Base-by-base conservation (phyloP, 37 sponge, comb jelly and placozoan species). In the Corticium candelabrum region DNA sequence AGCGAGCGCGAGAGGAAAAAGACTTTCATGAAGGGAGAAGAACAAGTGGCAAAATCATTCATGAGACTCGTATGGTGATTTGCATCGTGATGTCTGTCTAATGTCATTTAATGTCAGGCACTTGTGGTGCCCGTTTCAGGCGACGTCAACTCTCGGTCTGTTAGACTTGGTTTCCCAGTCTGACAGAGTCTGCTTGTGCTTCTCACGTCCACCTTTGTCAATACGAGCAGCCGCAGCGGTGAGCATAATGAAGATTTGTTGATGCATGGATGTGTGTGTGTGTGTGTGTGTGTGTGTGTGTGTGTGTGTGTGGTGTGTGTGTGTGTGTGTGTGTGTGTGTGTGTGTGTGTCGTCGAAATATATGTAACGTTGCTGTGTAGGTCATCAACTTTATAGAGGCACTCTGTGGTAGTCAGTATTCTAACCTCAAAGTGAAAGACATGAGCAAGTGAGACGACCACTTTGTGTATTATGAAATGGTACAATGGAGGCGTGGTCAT, bases 381-480 rank as follows among this genome's bases (percentile, higher is more conserved):
- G 83, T 91, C 73, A 38, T 82, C 40, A 89, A 87, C 76, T 90
- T 93, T 41, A 77, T 93, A 3, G 88, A 90, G 15, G 41, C 79
- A 7, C 88, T 93, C 15, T 93, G 94, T 82, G 94, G 94, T 2
- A 67, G 88, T 0, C 83, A 76, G 37, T 83, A 85, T 37, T 69
- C 86, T 2, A 81, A 90, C 37, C 77, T 93, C 32, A 87, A 87
- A 27, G 88, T 93, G 21, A 80, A 82, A 31, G 81, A 90, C 76
- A 85, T 73, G 70, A 88, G 87, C 37, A 87, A 74, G 41, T 90
- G n/a, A 70, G 73, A 29, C 32, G 56, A 43, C 11, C 56, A 11
- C 56, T 21, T 21, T 43, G 56, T 43, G 11, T 11, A 5, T n/a
- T n/a, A n/a, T n/a, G n/a, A n/a, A n/a, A n/a, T n/a, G n/a, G n/a